Conservation (phyloP, 2,113 vertebrate species). For the Gallinago undulata region DNA sequence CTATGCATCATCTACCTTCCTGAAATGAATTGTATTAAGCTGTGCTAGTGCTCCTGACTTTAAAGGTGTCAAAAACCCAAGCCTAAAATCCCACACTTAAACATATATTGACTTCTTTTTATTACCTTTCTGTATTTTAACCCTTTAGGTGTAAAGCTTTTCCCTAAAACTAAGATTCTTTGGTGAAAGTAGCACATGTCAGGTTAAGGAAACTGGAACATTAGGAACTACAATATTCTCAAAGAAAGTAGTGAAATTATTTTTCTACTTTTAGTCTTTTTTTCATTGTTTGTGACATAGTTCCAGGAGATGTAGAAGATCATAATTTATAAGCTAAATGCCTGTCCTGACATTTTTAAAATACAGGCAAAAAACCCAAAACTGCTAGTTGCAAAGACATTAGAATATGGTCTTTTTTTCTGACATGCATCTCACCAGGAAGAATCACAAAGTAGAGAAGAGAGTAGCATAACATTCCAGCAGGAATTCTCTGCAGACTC, state of each 20-base stretch:
- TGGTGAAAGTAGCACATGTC: background rate
- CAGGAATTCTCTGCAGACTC: slow-evolving; percentile 15
- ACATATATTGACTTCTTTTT: background rate
- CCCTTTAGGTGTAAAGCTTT: background rate
- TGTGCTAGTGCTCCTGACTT: background rate
- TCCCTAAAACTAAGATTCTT: background rate
- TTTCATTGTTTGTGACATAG: background rate
- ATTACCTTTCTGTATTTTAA: background rate
- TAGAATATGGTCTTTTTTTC: background rate
- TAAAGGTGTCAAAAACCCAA: background rate
- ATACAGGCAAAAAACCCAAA: background rate
- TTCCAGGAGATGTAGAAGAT: background rate
- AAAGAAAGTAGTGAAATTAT: background rate
- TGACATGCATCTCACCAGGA: background rate
- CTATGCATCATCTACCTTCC: background rate
- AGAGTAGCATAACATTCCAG: background rate
- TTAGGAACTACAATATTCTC: background rate
- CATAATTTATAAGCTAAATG: background rate
- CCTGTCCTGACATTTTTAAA: background rate
- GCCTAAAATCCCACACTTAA: background rate
- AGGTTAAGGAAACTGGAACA: background rate
- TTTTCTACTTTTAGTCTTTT: background rate
- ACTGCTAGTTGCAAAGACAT: background rate
- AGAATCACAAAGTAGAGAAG: background rate
- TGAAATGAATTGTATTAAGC: background rate